Evolutionary conservation across 2,888 invertebrate genomes (phyloP).

Genomic region (Aleiodes alternator): DNA sequence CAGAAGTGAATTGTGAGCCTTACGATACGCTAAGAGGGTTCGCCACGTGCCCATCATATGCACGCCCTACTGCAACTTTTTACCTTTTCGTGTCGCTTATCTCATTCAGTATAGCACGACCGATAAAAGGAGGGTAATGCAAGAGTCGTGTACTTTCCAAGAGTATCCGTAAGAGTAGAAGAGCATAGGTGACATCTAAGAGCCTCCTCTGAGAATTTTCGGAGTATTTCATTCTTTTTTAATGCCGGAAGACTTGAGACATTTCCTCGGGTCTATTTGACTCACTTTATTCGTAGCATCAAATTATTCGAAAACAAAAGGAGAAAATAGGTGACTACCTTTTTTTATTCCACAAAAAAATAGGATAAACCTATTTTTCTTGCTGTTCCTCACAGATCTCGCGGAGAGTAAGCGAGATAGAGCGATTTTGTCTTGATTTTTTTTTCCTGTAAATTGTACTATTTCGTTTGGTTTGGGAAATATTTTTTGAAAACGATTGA

Average conservation of each 20-base stretch:
- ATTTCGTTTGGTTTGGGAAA: too few relatives aligned
- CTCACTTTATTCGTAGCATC: too few relatives aligned
- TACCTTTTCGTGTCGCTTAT: conserved; percentile 45
- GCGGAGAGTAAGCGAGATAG: too few relatives aligned
- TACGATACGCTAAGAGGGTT: conserved; percentile 27
- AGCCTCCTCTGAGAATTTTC: background rate
- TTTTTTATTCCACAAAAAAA: too few relatives aligned
- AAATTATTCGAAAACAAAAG: too few relatives aligned
- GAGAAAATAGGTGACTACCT: too few relatives aligned
- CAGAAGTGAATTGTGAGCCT: background rate
- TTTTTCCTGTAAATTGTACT: too few relatives aligned
- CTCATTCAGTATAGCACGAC: conserved; percentile 39
- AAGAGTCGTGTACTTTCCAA: conserved; percentile 51
- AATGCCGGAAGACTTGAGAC: background rate
- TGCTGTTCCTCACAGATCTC: too few relatives aligned
- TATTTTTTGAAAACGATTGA: too few relatives aligned
- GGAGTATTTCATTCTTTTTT: background rate
- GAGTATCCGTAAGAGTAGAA: conserved; percentile 32
- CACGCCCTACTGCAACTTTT: conserved; percentile 36
- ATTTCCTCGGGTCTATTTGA: background rate
- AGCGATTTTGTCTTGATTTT: too few relatives aligned
- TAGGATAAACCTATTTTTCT: too few relatives aligned
- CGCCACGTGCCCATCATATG: conserved; percentile 37
- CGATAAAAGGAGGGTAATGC: conserved; percentile 54
- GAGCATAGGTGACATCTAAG: conserved; percentile 15